A percentile compares a stretch with the other conserved stretches of the same genome.
Conservation (phyloP, 2,797 vertebrate species). For the Takifugu rubripes region DNA sequence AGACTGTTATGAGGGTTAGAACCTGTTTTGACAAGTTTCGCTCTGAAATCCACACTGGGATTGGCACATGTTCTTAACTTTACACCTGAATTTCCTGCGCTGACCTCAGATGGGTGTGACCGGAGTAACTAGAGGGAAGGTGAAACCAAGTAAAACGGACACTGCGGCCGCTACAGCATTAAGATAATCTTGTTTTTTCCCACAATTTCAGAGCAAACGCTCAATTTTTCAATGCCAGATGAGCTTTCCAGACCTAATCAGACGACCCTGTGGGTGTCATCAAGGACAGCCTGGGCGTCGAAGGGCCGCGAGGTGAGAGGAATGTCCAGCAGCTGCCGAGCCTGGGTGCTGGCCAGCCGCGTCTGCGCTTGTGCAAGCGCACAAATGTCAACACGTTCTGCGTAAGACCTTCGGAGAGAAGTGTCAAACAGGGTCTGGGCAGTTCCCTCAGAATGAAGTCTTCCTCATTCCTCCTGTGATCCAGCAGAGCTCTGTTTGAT, state of each 20-base stretch:
- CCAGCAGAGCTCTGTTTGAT: no score
- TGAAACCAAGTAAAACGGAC: neutral
- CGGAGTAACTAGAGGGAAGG: constrained; percentile 4
- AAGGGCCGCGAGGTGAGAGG: constrained; percentile 23
- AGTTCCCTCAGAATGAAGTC: no score
- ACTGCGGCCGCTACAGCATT: neutral
- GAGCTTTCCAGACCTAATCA: neutral
- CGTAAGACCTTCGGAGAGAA: no score
- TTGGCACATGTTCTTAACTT: no score
- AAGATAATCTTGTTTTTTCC: no score
- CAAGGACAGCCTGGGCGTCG: constrained; percentile 11
- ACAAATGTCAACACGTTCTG: neutral
- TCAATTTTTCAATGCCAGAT: neutral
- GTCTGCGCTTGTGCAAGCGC: constrained; percentile 7
- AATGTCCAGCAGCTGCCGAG: constrained; percentile 40
- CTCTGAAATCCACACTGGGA: no score
- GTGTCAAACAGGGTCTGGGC: no score
- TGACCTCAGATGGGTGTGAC: neutral
- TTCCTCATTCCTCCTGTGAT: no score
- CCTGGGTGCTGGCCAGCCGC: constrained; percentile 23
- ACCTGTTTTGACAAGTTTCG: no score
- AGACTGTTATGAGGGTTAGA: no score
- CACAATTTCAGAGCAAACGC: neutral
- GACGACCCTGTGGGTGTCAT: constrained; percentile 9
- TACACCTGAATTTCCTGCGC: no score